These are phyloP conservation scores for Scaptomyza tumidula DNA, from an alignment of 2,888 invertebrate species.

Conservation along the genomic window DNA sequence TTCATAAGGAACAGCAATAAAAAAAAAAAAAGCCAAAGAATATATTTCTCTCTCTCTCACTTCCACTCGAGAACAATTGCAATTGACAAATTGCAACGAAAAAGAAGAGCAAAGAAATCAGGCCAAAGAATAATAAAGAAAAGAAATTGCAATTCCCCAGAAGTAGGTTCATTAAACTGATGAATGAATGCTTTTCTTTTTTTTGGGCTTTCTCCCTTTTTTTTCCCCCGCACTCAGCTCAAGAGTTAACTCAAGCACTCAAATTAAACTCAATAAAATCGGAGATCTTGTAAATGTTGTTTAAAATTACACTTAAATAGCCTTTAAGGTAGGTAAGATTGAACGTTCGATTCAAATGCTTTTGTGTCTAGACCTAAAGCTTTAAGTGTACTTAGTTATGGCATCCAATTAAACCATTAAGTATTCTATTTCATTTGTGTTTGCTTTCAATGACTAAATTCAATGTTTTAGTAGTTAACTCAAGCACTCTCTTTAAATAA, in stretches of 20 bases:
- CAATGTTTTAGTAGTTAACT: not conserved
- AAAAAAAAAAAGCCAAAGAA: constrained; percentile 52
- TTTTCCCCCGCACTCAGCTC: not conserved
- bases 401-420: too few relatives aligned
- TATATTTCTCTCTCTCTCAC: constrained; percentile 11
- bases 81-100: constrained; percentile 49
- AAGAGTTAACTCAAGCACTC: constrained; percentile 11
- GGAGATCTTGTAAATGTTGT: not conserved
- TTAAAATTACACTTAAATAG: too few relatives aligned
- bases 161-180: constrained; percentile 60
- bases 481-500: not conserved
- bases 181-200: constrained; percentile 30
- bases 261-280: constrained; percentile 3
- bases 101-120: constrained; percentile 19
- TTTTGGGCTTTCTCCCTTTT: not conserved
- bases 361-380: too few relatives aligned
- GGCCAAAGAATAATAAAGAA: constrained; percentile 31
- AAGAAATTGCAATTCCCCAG: constrained; percentile 49
- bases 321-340: too few relatives aligned
- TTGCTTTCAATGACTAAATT: not conserved
- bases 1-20: constrained; percentile 37
- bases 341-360: too few relatives aligned
- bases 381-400: too few relatives aligned
- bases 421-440: not conserved
- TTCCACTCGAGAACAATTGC: constrained; percentile 51